Evolutionary conservation across 2,888 invertebrate species (phyloP), one percentile per base, ranked within the genome.

Genomic region (Megalurothrips usitatus): DNA sequence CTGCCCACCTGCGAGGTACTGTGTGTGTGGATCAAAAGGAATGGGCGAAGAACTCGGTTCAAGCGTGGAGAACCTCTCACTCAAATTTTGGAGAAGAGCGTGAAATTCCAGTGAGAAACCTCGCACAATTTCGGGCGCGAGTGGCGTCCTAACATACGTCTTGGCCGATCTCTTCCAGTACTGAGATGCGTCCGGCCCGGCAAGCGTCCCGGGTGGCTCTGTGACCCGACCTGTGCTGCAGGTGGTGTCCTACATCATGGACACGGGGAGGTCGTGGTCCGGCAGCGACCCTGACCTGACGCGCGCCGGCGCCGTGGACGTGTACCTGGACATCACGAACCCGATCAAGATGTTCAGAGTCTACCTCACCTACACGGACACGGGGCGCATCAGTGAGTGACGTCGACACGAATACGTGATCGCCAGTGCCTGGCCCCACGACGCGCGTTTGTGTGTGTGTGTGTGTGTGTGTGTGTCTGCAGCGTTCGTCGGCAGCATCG

Each of bases 401-500:
- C 68, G 68, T 4, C n/a, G 6, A n/a, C 1, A n/a, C 9, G 63
- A n/a, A 28, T 8, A 43, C 68, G 63, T 49, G 14, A 14, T 11
- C 9, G 49, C 49, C 49, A 49, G 9, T 11, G 49, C 14, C 49
- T 49, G 9, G 9, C 14, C 14, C 49, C 49, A 9, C 49, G 10
- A 49, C 49, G 10, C 49, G 14, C 49, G 49, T 49, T 49, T 49
- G 49, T 14, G 19, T 1, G 14, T 19, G 19, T 8, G 52, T 52
- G 52, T 52, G 6, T 52, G 14, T 19, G 19, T 52, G 52, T 17
- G 19, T 52, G 19, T 19, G 19, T 52, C 6, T 52, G n/a, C 63
- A 63, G 85, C 85, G 14, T 83, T 84, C 52, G 83, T 85, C 43
- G 85, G 85, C n/a, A 84, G 85, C 8, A 84, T 85, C 75, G 85